Base-by-base conservation (phyloP, 2,888 invertebrate species). In the Timema cristinae region DNA sequence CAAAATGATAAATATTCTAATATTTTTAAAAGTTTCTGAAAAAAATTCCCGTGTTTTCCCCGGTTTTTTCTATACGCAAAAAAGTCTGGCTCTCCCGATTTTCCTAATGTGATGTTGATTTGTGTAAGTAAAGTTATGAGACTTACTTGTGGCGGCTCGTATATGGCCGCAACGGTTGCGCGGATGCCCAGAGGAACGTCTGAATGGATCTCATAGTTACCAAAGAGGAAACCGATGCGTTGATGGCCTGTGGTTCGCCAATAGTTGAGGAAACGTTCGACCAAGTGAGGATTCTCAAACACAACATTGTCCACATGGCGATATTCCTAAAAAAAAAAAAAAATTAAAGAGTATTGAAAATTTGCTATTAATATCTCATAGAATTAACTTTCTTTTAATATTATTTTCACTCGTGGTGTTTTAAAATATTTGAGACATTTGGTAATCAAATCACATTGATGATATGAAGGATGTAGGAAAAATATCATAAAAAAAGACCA, bases 281-380 rank as follows among this genome's bases (percentile, higher is more conserved):
- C 97, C 77, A 98, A 87, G 80, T 91, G 89, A 7, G 95, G 90
- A 84, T 98, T 97, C 84, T 99, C 98, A 84, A 99, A 95, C 86
- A 95, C 89, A 69, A 97, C 93, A 85, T 97, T 97, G 84, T 98
- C 98, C 70, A 98, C 92, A 85, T 98, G 98, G 56, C 98, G 90
- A 86, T 95, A 98, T 72, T 88, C 86, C 89, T 97, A 80, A 13
- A 81, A 82, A 70, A 50, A 70, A 50, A 61, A 52, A 54, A 1
- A 2, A 67, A 61, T 2, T 32, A 32, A 4, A 32, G 32, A 32
- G 32, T 32, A 32, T 32, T 32, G 8, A 66, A n/a, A n/a, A 66
- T 15, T 56, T 56, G 7, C n/a, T 56, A 15, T 6, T 56, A 7
- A 15, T 56, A 15, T 56, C 54, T 0, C 7, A 56, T 56, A 7